Conservation (phyloP, 2,888 invertebrate genomes). For the Timema cristinae region DNA sequence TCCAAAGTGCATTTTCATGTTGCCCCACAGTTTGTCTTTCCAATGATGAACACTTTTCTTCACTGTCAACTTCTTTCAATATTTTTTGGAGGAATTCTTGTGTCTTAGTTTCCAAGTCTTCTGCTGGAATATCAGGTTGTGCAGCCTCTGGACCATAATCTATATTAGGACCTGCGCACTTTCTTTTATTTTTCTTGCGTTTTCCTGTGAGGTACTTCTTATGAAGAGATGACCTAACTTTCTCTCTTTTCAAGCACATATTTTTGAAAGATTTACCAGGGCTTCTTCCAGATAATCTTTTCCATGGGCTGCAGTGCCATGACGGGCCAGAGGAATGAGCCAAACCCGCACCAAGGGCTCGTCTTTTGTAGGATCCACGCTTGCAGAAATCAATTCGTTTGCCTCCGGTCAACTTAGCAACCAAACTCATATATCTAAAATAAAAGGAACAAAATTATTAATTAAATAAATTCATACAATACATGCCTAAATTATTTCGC, state of each 20-base stretch:
- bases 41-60: too few relatives aligned
- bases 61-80: too few relatives aligned
- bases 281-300: slow-evolving; percentile 9
- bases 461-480: background rate
- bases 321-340: too few relatives aligned
- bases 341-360: background rate
- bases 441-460: background rate
- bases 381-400: background rate
- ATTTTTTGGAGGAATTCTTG: too few relatives aligned
- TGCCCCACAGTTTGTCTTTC: too few relatives aligned
- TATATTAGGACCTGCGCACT: too few relatives aligned
- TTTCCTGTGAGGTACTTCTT: background rate
- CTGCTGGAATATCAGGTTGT: too few relatives aligned
- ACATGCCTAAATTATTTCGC: too few relatives aligned
- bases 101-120: too few relatives aligned
- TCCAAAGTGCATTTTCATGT: too few relatives aligned
- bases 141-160: too few relatives aligned
- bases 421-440: slow-evolving; percentile 6
- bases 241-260: background rate
- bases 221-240: background rate
- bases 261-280: background rate
- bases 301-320: background rate
- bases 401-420: background rate
- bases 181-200: too few relatives aligned
- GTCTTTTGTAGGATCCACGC: slow-evolving; percentile 2